Conservation (phyloP, 37 sponge, comb jelly and placozoan genomes). For the Crambe crambe region DNA sequence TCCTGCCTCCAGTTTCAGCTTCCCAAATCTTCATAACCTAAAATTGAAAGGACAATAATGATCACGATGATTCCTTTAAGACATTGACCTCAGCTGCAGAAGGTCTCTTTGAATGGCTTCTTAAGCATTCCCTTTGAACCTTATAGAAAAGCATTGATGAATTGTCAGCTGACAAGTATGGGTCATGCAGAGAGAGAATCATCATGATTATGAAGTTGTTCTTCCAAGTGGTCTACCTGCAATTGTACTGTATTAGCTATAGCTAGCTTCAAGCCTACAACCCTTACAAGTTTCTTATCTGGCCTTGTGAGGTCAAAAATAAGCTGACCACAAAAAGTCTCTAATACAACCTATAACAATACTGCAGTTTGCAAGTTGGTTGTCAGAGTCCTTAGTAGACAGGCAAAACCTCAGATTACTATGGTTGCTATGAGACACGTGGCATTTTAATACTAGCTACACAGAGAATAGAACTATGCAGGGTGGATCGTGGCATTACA, state of each 20-base stretch:
- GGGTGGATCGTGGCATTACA: too few species aligned
- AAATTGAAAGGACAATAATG: not conserved
- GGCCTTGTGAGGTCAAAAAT: not conserved
- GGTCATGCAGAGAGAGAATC: not conserved
- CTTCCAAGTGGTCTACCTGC: not conserved
- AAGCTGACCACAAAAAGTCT: not conserved
- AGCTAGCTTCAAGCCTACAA: not conserved
- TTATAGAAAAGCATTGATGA: not conserved
- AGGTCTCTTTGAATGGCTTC: not conserved
- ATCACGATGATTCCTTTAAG: not conserved
- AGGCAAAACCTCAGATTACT: too few species aligned
- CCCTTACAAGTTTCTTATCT: conserved; percentile 9
- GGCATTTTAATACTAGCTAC: too few species aligned
- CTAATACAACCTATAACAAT: not conserved
- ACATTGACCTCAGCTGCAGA: not conserved
- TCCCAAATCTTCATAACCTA: not conserved
- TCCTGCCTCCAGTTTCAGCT: too few species aligned
- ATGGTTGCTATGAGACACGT: too few species aligned
- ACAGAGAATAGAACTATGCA: too few species aligned
- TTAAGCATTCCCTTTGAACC: not conserved
- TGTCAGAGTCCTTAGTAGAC: too few species aligned
- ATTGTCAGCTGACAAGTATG: not conserved
- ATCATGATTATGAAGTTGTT: not conserved
- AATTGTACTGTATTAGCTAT: not conserved
- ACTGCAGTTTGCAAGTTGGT: too few species aligned